phyloP scores from a whole-genome alignment of 2,888 invertebrate species.

The Coelinius sp. region DNA sequence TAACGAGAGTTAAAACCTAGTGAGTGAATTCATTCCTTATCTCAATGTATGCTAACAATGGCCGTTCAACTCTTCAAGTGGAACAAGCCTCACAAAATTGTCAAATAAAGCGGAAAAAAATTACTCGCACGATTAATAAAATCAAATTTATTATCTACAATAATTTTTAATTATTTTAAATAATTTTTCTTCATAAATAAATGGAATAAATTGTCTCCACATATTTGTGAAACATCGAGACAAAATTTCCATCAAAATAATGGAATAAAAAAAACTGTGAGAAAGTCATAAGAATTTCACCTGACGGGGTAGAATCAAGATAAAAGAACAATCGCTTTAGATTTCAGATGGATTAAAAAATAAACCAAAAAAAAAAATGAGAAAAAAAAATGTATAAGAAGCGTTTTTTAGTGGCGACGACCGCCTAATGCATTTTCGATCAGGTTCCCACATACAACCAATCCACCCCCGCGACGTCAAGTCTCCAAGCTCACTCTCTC shows the following conservation, averaged over 20 bases:
- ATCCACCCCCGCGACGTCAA: slow-evolving; percentile 66
- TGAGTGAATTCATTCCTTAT: background rate
- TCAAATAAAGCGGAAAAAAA: too few relatives aligned
- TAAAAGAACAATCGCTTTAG: slow-evolving; percentile 37
- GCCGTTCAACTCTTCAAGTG: slow-evolving; percentile 29
- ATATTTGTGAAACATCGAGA: too few relatives aligned
- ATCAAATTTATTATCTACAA: background rate
- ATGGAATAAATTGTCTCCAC: too few relatives aligned
- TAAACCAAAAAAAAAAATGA: slow-evolving; percentile 20
- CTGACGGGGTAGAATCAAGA: slow-evolving; percentile 27
- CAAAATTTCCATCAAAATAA: background rate
- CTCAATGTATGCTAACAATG: slow-evolving; percentile 4
- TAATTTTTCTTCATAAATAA: too few relatives aligned
- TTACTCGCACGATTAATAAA: background rate
- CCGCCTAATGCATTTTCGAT: slow-evolving; percentile 51
- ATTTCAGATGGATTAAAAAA: slow-evolving; percentile 35
- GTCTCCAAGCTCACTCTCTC: background rate
- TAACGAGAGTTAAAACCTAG: slow-evolving; percentile 22
- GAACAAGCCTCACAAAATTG: too few relatives aligned
- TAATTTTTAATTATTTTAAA: too few relatives aligned
- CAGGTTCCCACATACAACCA: slow-evolving; percentile 68
- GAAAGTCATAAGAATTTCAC: slow-evolving; percentile 21
- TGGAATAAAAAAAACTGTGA: slow-evolving; percentile 22
- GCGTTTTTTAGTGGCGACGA: slow-evolving; percentile 25
- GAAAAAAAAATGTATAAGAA: slow-evolving; percentile 22